phyloP scores from a whole-genome alignment of 2,888 invertebrate genomes.

The Galerucella calmariensis region DNA sequence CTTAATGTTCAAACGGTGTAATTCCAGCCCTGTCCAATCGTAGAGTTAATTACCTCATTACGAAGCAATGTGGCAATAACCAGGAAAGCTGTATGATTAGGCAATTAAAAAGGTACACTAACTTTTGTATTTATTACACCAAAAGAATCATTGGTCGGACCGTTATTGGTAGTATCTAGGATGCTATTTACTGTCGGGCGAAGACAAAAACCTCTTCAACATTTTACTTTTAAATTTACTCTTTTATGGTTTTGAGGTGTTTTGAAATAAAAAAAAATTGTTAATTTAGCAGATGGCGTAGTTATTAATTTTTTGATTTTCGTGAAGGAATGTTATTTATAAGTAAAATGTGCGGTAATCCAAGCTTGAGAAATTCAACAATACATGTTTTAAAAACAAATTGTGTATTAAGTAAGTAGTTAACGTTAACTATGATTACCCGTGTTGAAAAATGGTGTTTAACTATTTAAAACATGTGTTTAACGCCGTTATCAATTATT shows the following conservation, averaged over 20 bases:
- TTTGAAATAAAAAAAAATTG: not conserved
- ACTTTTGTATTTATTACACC: slow-evolving; percentile 19
- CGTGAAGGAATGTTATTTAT: not conserved
- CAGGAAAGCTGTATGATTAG: slow-evolving; percentile 23
- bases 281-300: not conserved
- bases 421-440: too few relatives aligned
- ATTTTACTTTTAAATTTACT: not conserved
- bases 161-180: not conserved
- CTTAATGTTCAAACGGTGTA: not conserved
- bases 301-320: not conserved
- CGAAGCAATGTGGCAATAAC: slow-evolving; percentile 19
- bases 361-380: not conserved
- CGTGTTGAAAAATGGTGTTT: too few relatives aligned
- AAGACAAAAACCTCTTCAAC: not conserved
- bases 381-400: too few relatives aligned
- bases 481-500: too few relatives aligned
- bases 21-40: slow-evolving; percentile 4
- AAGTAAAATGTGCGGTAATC: not conserved
- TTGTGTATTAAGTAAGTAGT: too few relatives aligned
- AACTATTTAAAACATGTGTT: too few relatives aligned
- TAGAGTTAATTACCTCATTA: slow-evolving; percentile 30
- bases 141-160: slow-evolving; percentile 4
- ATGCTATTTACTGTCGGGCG: not conserved
- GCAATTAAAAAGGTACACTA: slow-evolving; percentile 5
- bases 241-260: not conserved